Conservation (phyloP, 2,797 vertebrate genomes). For the Lateolabrax maculatus region DNA sequence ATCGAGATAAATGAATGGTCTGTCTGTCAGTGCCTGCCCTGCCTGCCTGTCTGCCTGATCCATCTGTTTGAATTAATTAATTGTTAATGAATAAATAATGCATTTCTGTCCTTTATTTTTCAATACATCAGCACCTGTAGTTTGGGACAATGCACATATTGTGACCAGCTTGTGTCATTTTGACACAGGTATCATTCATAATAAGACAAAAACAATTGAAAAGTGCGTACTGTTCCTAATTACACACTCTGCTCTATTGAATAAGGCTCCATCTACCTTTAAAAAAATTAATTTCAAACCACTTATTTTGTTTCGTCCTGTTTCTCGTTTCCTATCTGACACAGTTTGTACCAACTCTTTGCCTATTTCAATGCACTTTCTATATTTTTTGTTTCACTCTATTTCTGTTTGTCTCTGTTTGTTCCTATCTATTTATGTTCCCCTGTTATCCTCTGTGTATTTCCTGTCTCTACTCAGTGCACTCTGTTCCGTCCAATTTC, state of each 20-base stretch:
- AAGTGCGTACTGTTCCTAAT: conserved; percentile 36
- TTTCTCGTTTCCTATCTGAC: conserved; percentile 43
- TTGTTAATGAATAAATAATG: conserved; percentile 19
- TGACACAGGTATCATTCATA: conserved; percentile 19
- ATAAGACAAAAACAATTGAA: neutral
- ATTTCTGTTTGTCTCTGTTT: conserved; percentile 54
- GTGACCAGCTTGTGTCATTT: conserved; percentile 6
- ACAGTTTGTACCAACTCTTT: conserved; percentile 31
- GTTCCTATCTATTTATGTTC: conserved; percentile 56
- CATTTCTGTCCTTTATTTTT: conserved; percentile 12
- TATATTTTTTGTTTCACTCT: conserved; percentile 40
- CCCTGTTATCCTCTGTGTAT: conserved; percentile 50
- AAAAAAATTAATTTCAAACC: conserved; percentile 46
- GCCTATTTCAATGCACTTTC: conserved; percentile 45
- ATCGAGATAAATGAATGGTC: conserved; percentile 45
- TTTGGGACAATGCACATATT: conserved; percentile 40
- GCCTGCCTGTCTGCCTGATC: conserved; percentile 16
- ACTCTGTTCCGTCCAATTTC: conserved; percentile 57
- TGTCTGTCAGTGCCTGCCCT: conserved; percentile 43
- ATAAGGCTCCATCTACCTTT: conserved; percentile 17
- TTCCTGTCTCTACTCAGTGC: conserved; percentile 72
- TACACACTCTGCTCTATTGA: conserved; percentile 40
- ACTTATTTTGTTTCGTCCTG: conserved; percentile 51
- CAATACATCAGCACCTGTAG: conserved; percentile 43
- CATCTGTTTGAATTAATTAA: conserved; percentile 29